Base-by-base conservation (phyloP, 1,140 invertebrate species). In the Lutraria rhynchaena region DNA sequence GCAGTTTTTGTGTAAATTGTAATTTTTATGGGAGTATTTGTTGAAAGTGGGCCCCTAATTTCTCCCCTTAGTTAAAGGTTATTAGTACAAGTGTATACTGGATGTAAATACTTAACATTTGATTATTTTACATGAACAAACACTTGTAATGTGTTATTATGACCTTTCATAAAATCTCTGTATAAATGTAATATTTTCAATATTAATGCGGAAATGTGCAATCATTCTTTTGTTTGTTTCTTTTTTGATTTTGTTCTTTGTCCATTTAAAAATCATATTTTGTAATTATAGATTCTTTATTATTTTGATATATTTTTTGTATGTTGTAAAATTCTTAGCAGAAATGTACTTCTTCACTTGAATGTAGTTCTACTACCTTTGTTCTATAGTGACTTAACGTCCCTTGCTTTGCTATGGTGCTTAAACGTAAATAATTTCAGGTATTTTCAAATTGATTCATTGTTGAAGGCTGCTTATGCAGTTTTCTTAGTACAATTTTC, bases 171-270 rank as follows among this genome's bases (percentile, higher is more conserved):
- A 41, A 33, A n/a, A n/a, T 19, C 33, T 1, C 33, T 63, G 29
- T 33, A 63, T 33, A 29, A 33, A 3, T 33, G 35, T 37, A 27
- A 63, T 15, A 33, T 33, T 19, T 31, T 60, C 31, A 35, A 44
- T 46, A 41, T 61, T 58, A 35, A n/a, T 75, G 73, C 58, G 73
- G 73, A 75, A 27, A 75, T 60, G 73, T 75, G 73, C 73, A 75
- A 75, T 75, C 73, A 75, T 61, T 63, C 41, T 60, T n/a, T 49
- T 63, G 29, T 44, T 37, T 44, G n/a, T 75, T 22, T 19, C 49
- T 69, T 24, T 69, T 61, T 57, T 75, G 73, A 75, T 75, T 75
- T 75, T 46, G 19, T 46, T 22, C 24, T 67, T 67, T 37, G 53
- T 58, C 22, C 70, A 61, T 22, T 44, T 1, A 27, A 35, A 60